Evolutionary conservation across 2,888 invertebrate species (phyloP), one percentile per base, ranked within the genome.

Genomic region (Rosalia funebris): DNA sequence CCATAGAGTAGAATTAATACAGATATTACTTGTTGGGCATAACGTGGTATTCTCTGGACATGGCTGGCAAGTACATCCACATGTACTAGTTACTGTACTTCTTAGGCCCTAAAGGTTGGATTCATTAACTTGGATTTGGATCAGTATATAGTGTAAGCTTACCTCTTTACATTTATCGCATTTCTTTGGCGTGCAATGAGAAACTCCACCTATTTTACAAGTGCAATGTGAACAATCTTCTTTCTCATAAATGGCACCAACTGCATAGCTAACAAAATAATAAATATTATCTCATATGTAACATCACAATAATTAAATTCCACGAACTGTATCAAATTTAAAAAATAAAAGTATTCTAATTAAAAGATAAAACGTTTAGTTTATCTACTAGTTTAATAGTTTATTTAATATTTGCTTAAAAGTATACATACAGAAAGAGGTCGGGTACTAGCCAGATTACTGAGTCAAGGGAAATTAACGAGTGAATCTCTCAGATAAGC

Each of bases 191-290:
- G 84, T 83, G 76, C 95, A 95, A 68, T 86, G 84, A 0, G 89
- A 80, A 17, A 86, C 82, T 9, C 95, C 94, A 16, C 91, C 90
- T 32, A 93, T 76, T 65, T 89, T 87, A 76, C 95, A 95, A 39
- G 89, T 83, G 73, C 95, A 95, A 69, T 91, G 88, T 64, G 90
- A 87, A 75, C 95, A 95, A 65, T 89, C 87, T 7, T 87, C 85
- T 37, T 88, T 89, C 68, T 89, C 87, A 77, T 88, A 93, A 10
- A 85, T 82, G 0, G 88, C 84, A 0, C 92, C 92, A 34, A 92
- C 88, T 0, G 87, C 82, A 76, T 92, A 91, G n/a, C 89, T 91
- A 72, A n/a, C n/a, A n/a, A n/a, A n/a, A n/a, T n/a, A n/a, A n/a
- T n/a, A n/a, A n/a, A n/a, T n/a, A n/a, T n/a, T n/a, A n/a, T n/a